Base-by-base conservation (phyloP, 1,140 invertebrate species). In the Thaumatotibia leucotreta region DNA sequence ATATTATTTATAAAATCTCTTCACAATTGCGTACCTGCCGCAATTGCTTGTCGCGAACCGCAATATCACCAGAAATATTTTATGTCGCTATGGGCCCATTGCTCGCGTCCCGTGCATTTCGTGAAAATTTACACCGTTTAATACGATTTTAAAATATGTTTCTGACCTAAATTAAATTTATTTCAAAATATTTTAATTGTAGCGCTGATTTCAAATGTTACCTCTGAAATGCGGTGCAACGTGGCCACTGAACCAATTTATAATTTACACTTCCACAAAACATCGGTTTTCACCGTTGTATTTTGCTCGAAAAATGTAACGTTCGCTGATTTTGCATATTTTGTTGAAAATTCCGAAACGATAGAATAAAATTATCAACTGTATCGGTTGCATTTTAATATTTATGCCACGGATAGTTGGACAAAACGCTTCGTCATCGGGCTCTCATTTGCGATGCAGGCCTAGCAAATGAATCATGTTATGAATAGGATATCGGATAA, bases 51-150 rank as follows among this genome's bases (percentile, higher is more conserved):
- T 84, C 77, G 74, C 82, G 80, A 77, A 81, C 82, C 81, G 80
- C 86, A 82, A 82, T 84, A 81, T 88, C 77, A 85, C 79, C 79
- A 74, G 74, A 85, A 85, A 88, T 85, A 88, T 86, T 84, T 83
- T 84, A 84, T 78, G 79, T 82, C 77, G 73, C 80, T 83, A 74
- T 77, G 73, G 72, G 73, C 74, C 79, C 73, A 76, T 77, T 79
- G 77, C 78, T 79, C 75, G 77, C 70, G 69, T 70, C 74, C 65
- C 75, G 67, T 74, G 70, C 75, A 77, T 79, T 79, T 79, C 76
- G 76, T 72, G 76, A 61, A 29, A 61, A 29, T 65, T 54, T 77
- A 80, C 77, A 78, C 75, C 72, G 61, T 77, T 86, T 80, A 76
- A 78, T 63, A 76, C 68, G 65, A 64, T 70, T 70, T 76, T 75